A percentile compares a stretch with the other conserved stretches of the same genome.
Conservation (phyloP, 2,797 vertebrate species). For the Leptoclinus maculatus region DNA sequence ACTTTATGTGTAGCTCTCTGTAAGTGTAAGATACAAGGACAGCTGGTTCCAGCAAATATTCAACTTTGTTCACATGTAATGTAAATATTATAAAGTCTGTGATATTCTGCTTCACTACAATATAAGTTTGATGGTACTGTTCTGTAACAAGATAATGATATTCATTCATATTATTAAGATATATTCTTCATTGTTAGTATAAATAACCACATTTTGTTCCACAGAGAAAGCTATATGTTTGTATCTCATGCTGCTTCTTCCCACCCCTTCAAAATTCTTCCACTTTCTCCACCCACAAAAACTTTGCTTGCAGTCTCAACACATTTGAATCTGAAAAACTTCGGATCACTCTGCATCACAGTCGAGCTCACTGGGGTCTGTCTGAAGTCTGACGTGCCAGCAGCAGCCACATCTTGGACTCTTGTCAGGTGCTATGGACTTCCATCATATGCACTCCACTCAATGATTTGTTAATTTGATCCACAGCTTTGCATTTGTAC, state of each 20-base stretch:
- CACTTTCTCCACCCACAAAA: conserved; percentile 75
- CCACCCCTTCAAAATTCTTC: conserved; percentile 43
- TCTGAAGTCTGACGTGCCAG: conserved; percentile 34
- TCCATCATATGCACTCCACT: neutral
- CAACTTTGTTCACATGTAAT: neutral
- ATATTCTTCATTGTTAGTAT: neutral
- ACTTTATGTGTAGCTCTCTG: neutral
- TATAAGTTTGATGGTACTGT: neutral
- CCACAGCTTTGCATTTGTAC: conserved; percentile 9
- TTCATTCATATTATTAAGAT: neutral
- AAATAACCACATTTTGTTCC: neutral
- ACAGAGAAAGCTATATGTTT: conserved; percentile 3
- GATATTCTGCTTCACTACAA: neutral
- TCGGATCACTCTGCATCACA: conserved; percentile 36
- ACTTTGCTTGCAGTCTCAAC: conserved; percentile 39
- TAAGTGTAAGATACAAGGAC: neutral
- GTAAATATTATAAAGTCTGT: conserved; percentile 2
- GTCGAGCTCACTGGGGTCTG: conserved; percentile 31
- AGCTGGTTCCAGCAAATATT: neutral
- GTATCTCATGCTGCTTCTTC: conserved; percentile 34
- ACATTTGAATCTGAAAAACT: conserved; percentile 50
- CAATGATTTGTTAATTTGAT: conserved; percentile 1
- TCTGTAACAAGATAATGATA: neutral
- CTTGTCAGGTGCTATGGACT: conserved; percentile 48
- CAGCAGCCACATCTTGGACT: conserved; percentile 44